These are phyloP conservation scores for Rhinolophus sinicus DNA, from an alignment of 2,113 vertebrate species.

Conservation along the genomic window DNA sequence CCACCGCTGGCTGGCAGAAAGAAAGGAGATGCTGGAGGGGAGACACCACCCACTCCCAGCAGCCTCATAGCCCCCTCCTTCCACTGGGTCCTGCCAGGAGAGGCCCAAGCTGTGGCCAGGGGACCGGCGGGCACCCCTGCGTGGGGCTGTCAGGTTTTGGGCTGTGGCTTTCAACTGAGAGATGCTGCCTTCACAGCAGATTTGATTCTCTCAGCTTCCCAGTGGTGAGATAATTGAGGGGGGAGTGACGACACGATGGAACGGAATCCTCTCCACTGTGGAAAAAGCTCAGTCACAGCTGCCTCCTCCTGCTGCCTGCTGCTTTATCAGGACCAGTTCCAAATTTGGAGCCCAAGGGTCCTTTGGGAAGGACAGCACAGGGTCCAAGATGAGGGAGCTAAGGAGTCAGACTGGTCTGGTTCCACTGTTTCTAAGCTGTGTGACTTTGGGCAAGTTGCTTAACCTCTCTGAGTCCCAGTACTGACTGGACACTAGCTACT, in stretches of 20 bases:
- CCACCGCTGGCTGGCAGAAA: background rate
- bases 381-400: background rate
- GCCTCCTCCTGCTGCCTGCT: background rate
- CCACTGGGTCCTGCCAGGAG: background rate
- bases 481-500: background rate
- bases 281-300: background rate
- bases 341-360: background rate
- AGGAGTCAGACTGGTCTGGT: background rate
- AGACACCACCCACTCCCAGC: background rate
- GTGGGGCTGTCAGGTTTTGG: background rate
- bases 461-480: background rate
- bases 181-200: background rate
- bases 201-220: background rate
- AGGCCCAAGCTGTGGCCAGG: background rate
- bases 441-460: background rate
- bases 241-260: background rate
- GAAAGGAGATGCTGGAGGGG: background rate
- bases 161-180: background rate
- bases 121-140: background rate
- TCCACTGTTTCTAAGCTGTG: background rate
- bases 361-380: background rate
- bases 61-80: background rate
- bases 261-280: background rate
- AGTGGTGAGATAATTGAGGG: background rate
- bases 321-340: rapidly evolving